Conservation (phyloP, 2,113 vertebrate genomes). For the Lamprotornis superbus region DNA sequence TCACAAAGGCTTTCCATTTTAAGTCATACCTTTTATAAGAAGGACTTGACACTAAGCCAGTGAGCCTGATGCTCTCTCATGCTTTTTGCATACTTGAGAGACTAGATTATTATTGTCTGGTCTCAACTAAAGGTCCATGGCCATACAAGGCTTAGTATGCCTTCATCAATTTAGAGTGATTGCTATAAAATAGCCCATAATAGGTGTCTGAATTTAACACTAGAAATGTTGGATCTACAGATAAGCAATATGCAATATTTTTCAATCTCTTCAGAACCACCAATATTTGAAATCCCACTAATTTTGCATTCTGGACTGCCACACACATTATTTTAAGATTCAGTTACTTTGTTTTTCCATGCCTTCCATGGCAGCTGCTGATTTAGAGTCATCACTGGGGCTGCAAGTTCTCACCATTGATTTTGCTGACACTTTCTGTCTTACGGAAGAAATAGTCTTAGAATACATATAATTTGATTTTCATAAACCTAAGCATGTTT, state of each 20-base stretch:
- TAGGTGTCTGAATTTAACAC: not conserved
- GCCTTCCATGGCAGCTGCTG: not conserved
- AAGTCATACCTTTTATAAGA: conserved; percentile 68
- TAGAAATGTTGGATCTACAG: not conserved
- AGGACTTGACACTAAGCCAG: conserved; percentile 54
- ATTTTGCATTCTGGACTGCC: not conserved
- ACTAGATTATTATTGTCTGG: conserved; percentile 50
- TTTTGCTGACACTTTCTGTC: not conserved
- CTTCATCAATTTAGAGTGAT: not conserved
- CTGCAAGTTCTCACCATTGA: not conserved
- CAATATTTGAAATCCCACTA: not conserved
- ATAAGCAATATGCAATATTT: not conserved
- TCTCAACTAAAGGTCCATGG: conserved; percentile 12
- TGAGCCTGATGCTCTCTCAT: not conserved
- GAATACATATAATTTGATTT: not conserved
- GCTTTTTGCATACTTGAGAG: conserved; percentile 53
- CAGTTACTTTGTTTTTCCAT: not conserved
- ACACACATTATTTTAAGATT: not conserved
- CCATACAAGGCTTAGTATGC: conserved; percentile 64
- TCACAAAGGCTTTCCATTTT: conserved; percentile 64
- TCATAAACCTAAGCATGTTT: not conserved
- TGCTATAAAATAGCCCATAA: not conserved
- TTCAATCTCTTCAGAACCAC: not conserved
- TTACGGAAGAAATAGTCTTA: not conserved
- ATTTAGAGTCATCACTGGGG: not conserved